Percentiles rank a stretch among this genome's conserved stretches.
These are phyloP conservation scores for Mesitornis unicolor DNA, from an alignment of 2,113 vertebrate genomes.

Conservation along the genomic window DNA sequence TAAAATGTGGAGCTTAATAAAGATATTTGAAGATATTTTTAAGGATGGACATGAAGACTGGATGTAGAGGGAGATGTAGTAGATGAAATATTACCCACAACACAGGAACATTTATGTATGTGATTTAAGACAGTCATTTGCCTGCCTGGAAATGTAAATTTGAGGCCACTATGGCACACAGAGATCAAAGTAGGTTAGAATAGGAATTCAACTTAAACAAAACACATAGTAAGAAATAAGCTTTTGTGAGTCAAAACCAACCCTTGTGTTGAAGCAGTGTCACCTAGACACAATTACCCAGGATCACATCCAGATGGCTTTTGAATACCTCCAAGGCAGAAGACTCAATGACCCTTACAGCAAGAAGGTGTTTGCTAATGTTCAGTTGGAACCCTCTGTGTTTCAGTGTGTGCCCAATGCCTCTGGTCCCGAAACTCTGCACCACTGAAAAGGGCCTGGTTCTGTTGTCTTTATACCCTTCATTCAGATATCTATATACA, in stretches of 20 bases:
- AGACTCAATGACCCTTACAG: not conserved
- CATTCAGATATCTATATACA: not conserved
- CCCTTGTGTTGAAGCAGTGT: fast-evolving
- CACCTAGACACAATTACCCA: not conserved
- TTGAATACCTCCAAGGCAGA: not conserved
- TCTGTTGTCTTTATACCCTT: not conserved
- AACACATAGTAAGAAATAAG: not conserved
- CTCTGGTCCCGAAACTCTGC: not conserved
- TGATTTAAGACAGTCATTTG: not conserved
- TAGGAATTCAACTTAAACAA: not conserved
- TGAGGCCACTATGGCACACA: not conserved
- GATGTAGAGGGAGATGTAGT: not conserved
- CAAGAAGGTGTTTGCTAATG: not conserved
- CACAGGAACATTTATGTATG: fast-evolving
- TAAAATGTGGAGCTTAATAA: not conserved
- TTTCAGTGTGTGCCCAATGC: not conserved
- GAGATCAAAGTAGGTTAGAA: not conserved
- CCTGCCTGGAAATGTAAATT: not conserved
- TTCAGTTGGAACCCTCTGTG: not conserved
- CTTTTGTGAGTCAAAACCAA: not conserved
- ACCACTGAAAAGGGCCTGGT: not conserved
- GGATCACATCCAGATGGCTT: not conserved
- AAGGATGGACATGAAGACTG: not conserved
- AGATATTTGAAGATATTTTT: not conserved
- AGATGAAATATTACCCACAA: not conserved